Evolutionary conservation across 2,113 vertebrate species (phyloP).

Genomic region (Zosterops lateralis): DNA sequence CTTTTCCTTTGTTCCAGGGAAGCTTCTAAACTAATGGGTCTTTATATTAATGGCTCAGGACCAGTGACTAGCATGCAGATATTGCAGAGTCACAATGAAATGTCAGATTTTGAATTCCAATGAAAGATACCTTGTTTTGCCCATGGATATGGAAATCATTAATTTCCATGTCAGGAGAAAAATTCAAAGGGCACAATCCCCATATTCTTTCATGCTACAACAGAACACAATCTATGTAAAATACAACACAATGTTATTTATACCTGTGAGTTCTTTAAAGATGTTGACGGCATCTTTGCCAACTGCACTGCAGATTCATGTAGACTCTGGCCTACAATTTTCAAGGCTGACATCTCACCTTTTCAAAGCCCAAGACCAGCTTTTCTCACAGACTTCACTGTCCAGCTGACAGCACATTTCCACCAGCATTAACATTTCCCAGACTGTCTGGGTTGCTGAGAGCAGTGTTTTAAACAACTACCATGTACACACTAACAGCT

Average conservation of each 20-base stretch:
- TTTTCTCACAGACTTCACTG: accelerated
- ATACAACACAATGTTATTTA: neutral
- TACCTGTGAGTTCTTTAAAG: neutral
- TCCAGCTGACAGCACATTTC: neutral
- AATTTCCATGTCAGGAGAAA: neutral
- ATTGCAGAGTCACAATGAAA: neutral
- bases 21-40: neutral
- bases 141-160: neutral
- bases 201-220: neutral
- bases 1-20: neutral
- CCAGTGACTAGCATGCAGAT: neutral
- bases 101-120: neutral
- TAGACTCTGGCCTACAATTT: neutral
- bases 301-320: neutral
- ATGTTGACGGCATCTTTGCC: neutral
- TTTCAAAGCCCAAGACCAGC: neutral
- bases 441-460: neutral
- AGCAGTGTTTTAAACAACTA: neutral
- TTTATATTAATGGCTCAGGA: neutral
- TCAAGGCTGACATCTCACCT: neutral
- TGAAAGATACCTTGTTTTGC: neutral
- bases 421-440: neutral
- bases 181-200: neutral
- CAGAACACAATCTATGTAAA: neutral
- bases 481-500: neutral